These are phyloP conservation scores for Sericinus montela DNA, from an alignment of 2,888 invertebrate genomes.

Conservation along the genomic window DNA sequence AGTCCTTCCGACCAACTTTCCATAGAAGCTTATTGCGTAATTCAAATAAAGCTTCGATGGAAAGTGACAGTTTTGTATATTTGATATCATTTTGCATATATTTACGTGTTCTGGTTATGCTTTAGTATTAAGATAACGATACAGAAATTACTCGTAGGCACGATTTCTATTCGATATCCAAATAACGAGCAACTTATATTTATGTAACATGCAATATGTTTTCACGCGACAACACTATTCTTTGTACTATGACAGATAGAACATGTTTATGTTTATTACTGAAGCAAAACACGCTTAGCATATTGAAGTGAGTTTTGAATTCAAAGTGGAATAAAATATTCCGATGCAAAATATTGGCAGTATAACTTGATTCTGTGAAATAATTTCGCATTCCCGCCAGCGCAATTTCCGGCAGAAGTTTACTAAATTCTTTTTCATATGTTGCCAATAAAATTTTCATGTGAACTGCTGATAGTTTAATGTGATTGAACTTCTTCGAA, in stretches of 20 bases:
- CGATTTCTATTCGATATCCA: not conserved
- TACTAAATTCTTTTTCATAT: not conserved
- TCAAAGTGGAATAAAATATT: constrained; percentile 12
- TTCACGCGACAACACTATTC: not conserved
- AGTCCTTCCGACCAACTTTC: too few species aligned
- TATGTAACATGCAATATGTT: constrained; percentile 4
- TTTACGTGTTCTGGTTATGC: too few species aligned
- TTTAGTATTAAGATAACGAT: not conserved
- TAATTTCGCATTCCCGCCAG: not conserved
- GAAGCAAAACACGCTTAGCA: constrained; percentile 1
- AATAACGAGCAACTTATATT: not conserved
- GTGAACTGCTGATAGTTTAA: too few species aligned
- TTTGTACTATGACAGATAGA: constrained; percentile 3
- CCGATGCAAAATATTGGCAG: constrained; percentile 9
- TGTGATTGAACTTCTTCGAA: too few species aligned
- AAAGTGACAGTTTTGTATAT: too few species aligned
- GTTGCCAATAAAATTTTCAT: not conserved
- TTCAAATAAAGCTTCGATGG: too few species aligned
- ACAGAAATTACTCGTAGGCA: not conserved
- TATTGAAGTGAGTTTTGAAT: constrained; percentile 8
- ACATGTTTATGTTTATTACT: constrained; percentile 5
- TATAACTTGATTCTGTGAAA: constrained; percentile 3
- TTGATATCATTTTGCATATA: too few species aligned
- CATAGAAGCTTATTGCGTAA: too few species aligned
- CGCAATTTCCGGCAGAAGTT: not conserved